Evolutionary conservation across 35 echinoderm and acorn worm genomes (phyloP).

Genomic region (Anneissia japonica): DNA sequence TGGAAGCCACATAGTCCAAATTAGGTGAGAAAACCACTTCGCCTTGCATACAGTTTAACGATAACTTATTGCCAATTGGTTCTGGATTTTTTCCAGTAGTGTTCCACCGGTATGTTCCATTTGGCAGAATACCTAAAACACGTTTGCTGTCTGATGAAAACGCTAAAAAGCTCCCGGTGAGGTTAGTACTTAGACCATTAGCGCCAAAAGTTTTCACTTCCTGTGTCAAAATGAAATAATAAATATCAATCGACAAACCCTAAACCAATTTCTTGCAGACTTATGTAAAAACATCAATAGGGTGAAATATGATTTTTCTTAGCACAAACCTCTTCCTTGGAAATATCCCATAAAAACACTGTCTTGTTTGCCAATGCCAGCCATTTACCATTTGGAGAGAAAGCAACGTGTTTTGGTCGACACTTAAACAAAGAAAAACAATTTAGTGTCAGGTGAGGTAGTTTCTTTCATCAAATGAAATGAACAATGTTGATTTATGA

Average conservation of each 20-base stretch:
- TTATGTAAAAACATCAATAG: background rate
- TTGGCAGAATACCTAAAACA: conserved; percentile 53
- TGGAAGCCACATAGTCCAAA: conserved; percentile 40
- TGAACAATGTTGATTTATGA: too few relatives aligned
- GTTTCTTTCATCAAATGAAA: too few relatives aligned
- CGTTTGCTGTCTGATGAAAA: conserved; percentile 62
- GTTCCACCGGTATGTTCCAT: conserved; percentile 58
- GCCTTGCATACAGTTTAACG: conserved; percentile 31
- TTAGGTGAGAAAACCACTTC: conserved; percentile 36
- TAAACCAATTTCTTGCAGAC: too few relatives aligned
- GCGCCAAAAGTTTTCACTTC: background rate
- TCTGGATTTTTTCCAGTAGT: conserved; percentile 43
- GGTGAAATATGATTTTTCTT: background rate
- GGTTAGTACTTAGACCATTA: background rate
- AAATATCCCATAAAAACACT: conserved; percentile 56
- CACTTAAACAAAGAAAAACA: conserved; percentile 44
- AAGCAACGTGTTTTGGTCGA: conserved; percentile 52
- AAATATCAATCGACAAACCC: too few relatives aligned
- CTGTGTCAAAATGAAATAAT: background rate
- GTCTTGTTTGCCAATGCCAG: conserved; percentile 44
- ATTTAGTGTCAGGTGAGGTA: too few relatives aligned
- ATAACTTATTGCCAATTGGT: conserved; percentile 33
- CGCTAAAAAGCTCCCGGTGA: conserved; percentile 5
- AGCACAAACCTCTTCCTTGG: conserved; percentile 38
- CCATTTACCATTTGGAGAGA: conserved; percentile 52